Evolutionary conservation across 2,797 vertebrate genomes (phyloP).

Genomic region (Peromyscus attwateri): DNA sequence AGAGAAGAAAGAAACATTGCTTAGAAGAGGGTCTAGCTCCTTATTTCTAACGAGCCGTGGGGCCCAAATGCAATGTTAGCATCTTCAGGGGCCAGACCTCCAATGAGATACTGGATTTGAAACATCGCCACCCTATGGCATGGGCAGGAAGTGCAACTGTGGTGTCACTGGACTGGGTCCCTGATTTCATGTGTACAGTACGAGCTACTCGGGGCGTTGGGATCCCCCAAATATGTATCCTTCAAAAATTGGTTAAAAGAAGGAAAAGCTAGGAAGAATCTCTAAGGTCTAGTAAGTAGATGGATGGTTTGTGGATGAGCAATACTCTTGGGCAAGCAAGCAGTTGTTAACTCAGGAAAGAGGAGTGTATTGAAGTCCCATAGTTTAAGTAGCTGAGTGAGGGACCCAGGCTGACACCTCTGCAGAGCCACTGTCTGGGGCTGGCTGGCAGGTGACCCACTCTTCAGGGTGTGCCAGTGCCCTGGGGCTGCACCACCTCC

Average conservation of each 20-base stretch:
- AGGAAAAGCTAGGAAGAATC: not conserved
- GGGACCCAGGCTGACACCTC: not conserved
- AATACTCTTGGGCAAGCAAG: not conserved
- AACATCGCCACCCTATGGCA: not conserved
- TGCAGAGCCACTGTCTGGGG: not conserved
- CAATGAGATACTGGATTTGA: not conserved
- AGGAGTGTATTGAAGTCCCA: fast-evolving
- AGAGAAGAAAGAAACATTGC: too few relatives aligned
- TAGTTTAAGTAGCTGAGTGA: not conserved
- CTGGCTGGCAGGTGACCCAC: not conserved
- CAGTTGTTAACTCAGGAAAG: not conserved
- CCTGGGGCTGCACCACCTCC: not conserved
- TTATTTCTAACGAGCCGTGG: not conserved
- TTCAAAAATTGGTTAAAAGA: not conserved
- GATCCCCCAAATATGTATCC: not conserved
- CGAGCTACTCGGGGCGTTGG: not conserved
- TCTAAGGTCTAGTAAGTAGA: not conserved
- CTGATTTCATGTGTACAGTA: fast-evolving
- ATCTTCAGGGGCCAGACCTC: not conserved
- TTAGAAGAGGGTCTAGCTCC: not conserved
- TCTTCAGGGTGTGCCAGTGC: not conserved
- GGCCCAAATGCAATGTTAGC: not conserved
- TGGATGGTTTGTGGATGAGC: not conserved
- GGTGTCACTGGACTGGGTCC: not conserved
- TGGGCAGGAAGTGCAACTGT: too few relatives aligned